Evolutionary conservation across 2,797 vertebrate genomes (phyloP).

Genomic region (Gallirallus australis): DNA sequence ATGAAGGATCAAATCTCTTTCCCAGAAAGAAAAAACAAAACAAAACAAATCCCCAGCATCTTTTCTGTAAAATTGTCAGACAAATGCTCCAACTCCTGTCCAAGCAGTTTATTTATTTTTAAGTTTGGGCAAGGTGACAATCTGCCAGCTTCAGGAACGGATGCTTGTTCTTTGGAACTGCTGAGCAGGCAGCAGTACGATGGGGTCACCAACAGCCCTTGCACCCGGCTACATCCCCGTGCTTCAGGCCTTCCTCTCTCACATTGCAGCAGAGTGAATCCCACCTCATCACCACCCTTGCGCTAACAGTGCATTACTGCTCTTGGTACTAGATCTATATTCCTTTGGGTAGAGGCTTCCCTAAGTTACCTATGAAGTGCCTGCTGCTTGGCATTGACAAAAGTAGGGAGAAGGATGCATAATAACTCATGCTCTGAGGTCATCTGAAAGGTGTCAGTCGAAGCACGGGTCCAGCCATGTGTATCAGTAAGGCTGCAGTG

Average conservation of each 20-base stretch:
- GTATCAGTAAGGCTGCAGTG: not conserved
- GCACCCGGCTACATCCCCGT: fast-evolving
- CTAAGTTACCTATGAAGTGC: not conserved
- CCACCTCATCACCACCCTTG: not conserved
- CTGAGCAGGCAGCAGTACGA: not conserved
- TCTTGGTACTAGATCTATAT: not conserved
- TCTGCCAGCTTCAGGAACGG: not conserved
- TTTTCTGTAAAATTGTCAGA: not conserved
- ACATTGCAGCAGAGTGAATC: fast-evolving
- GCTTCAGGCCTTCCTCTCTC: not conserved
- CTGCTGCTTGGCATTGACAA: not conserved
- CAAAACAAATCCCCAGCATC: not conserved
- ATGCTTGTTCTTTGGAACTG: not conserved
- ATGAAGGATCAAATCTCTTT: not conserved
- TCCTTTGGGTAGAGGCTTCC: not conserved
- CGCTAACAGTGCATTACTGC: fast-evolving
- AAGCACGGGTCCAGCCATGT: not conserved
- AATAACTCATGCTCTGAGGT: not conserved
- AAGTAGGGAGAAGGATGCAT: not conserved
- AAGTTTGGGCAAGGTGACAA: not conserved
- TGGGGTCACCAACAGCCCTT: not conserved
- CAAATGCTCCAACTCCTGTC: not conserved
- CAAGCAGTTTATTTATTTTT: not conserved
- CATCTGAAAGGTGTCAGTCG: not conserved
- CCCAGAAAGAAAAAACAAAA: not conserved